Evolutionary conservation across 2,888 invertebrate genomes (phyloP).

Genomic region (Mimumesa dahlbomi): DNA sequence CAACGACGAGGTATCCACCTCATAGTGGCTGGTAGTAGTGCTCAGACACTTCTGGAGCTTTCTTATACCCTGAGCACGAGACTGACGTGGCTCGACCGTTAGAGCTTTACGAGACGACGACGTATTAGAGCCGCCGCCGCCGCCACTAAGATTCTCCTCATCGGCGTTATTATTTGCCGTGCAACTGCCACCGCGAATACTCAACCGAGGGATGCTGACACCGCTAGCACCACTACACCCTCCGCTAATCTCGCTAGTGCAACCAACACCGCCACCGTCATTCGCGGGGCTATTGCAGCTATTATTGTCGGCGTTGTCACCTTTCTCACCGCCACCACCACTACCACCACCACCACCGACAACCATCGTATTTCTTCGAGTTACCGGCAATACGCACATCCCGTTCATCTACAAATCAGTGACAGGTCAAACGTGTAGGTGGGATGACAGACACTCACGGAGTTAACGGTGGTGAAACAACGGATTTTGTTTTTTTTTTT

Average conservation of each 20-base stretch:
- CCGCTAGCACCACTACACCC: constrained; percentile 55
- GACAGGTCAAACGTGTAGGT: constrained; percentile 56
- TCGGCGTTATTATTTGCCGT: constrained; percentile 42
- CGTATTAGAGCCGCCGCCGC: constrained; percentile 34
- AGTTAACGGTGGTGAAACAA: neutral
- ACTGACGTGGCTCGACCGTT: constrained; percentile 86
- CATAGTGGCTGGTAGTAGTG: constrained; percentile 90
- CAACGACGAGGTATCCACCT: constrained; percentile 75
- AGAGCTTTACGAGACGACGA: constrained; percentile 71
- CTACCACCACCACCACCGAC: constrained; percentile 64
- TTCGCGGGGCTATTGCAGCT: constrained; percentile 43
- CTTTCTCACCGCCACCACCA: constrained; percentile 49
- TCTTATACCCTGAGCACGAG: constrained; percentile 97
- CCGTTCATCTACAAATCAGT: constrained; percentile 87
- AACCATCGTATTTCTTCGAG: constrained; percentile 77
- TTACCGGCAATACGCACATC: constrained; percentile 86
- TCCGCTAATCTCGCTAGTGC: constrained; percentile 44
- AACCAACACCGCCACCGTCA: constrained; percentile 37
- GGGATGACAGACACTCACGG: neutral
- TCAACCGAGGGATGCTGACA: constrained; percentile 55
- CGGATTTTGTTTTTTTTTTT: neutral
- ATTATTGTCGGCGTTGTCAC: constrained; percentile 48
- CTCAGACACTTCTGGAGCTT: constrained; percentile 95
- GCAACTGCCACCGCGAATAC: constrained; percentile 46
- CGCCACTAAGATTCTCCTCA: too few relatives aligned